Conservation (phyloP, 1,140 invertebrate species). For the Bombus pascuorum region DNA sequence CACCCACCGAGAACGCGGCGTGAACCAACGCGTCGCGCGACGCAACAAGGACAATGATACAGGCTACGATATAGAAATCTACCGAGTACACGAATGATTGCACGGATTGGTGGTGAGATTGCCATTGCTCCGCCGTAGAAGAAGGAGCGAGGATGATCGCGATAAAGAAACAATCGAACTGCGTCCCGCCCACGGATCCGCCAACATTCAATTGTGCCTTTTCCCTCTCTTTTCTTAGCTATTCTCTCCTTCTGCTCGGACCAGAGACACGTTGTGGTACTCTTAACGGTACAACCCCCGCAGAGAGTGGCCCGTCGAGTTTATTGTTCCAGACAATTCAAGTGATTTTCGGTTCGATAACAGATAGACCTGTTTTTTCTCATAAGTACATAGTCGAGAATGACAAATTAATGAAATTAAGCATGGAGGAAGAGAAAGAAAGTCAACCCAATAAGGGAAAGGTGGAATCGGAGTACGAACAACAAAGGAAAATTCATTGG, state of each 20-base stretch:
- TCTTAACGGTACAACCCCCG: slow-evolving; percentile 54
- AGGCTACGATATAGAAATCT: slow-evolving; percentile 39
- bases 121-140: slow-evolving; percentile 58
- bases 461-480: slow-evolving; percentile 5
- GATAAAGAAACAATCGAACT: slow-evolving; percentile 79
- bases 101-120: slow-evolving; percentile 65
- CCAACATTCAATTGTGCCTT: slow-evolving; percentile 75
- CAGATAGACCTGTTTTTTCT: slow-evolving; percentile 5
- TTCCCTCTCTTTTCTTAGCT: slow-evolving; percentile 43
- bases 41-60: slow-evolving; percentile 53
- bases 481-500: slow-evolving; percentile 27
- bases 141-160: slow-evolving; percentile 74
- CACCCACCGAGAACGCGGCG: slow-evolving; percentile 65
- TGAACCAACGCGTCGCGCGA: slow-evolving; percentile 41
- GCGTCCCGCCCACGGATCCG: slow-evolving; percentile 70
- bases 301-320: slow-evolving; percentile 26
- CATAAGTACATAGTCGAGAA: neutral
- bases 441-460: neutral
- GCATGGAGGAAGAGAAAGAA: neutral
- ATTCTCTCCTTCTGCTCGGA: slow-evolving; percentile 20
- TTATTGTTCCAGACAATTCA: slow-evolving; percentile 40
- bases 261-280: slow-evolving; percentile 23
- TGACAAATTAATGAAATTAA: neutral
- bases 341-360: slow-evolving; percentile 28
- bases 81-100: slow-evolving; percentile 53